Percentiles rank a stretch among this genome's conserved stretches.
phyloP scores from a whole-genome alignment of 1,140 invertebrate species.

The Triops cancriformis region DNA sequence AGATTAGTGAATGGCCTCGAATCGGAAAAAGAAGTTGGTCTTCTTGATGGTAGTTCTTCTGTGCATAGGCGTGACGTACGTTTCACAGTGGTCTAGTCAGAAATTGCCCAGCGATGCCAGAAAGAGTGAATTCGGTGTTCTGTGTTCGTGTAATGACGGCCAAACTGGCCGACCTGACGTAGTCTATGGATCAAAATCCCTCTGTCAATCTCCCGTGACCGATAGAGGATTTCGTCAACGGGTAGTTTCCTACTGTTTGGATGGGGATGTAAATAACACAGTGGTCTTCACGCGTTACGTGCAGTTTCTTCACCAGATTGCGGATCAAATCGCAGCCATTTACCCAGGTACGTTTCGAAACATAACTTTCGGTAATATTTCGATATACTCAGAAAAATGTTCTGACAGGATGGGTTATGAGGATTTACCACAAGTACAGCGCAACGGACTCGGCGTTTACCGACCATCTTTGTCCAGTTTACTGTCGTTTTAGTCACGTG shows the following conservation, averaged over 20 bases:
- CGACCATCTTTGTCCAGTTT: conserved; percentile 15
- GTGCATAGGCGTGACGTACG: too few species aligned
- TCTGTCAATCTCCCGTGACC: background rate
- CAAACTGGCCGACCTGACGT: too few species aligned
- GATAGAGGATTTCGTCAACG: background rate
- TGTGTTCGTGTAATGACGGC: too few species aligned
- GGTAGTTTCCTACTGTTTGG: background rate
- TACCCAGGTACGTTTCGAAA: background rate
- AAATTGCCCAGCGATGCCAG: too few species aligned
- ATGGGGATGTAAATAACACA: background rate
- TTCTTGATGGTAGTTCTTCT: too few species aligned
- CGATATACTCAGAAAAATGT: background rate
- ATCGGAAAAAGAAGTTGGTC: too few species aligned
- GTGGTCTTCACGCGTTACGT: background rate
- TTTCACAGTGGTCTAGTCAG: too few species aligned
- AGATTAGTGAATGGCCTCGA: too few species aligned
- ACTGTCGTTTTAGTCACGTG: conserved; percentile 21
- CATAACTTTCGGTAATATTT: background rate
- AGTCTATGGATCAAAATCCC: background rate
- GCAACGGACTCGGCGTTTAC: background rate
- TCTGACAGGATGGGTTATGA: conserved; percentile 16
- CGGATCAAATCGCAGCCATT: background rate
- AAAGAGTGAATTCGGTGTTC: too few species aligned
- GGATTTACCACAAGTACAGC: conserved; percentile 25
- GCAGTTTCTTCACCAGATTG: background rate